A percentile compares a stretch with the other conserved stretches of the same genome.
phyloP scores from a whole-genome alignment of 2,888 invertebrate genomes.

The Archaeoteleia sp. region DNA sequence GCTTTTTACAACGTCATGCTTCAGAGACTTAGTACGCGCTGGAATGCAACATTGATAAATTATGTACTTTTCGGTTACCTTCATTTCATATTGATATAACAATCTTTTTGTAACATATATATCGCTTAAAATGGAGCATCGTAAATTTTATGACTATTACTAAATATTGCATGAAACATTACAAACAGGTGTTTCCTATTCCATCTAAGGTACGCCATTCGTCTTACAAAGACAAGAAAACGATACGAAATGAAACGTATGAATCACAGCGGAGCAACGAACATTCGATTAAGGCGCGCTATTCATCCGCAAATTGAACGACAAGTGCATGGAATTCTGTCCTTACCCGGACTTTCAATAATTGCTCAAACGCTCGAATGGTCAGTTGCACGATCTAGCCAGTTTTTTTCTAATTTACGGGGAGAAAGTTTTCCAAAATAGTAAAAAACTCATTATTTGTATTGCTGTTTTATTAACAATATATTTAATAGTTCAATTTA shows the following conservation, averaged over 20 bases:
- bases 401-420: slow-evolving; percentile 23
- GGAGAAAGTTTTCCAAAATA: slow-evolving; percentile 55
- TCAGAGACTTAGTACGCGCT: slow-evolving; percentile 18
- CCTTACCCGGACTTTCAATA: slow-evolving; percentile 51
- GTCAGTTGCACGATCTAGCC: slow-evolving; percentile 27
- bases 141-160: no score
- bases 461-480: no score
- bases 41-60: slow-evolving; percentile 24
- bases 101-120: no score
- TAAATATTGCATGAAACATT: no score
- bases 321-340: slow-evolving; percentile 32
- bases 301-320: slow-evolving; percentile 46
- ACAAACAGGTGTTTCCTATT: slow-evolving; percentile 8
- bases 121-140: no score
- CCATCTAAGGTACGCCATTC: slow-evolving; percentile 17
- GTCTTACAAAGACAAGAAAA: slow-evolving; percentile 8
- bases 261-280: slow-evolving; percentile 23
- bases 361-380: slow-evolving; percentile 46
- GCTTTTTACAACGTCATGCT: slow-evolving; percentile 18
- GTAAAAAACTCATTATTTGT: slow-evolving; percentile 39
- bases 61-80: background rate
- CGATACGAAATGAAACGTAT: slow-evolving; percentile 16
- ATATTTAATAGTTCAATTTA: no score
- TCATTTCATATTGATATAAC: no score
- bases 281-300: slow-evolving; percentile 13